Percentiles rank a stretch among this genome's conserved stretches.
Conservation (phyloP, 2,797 vertebrate species). For the Lepilemur septentrionalis region DNA sequence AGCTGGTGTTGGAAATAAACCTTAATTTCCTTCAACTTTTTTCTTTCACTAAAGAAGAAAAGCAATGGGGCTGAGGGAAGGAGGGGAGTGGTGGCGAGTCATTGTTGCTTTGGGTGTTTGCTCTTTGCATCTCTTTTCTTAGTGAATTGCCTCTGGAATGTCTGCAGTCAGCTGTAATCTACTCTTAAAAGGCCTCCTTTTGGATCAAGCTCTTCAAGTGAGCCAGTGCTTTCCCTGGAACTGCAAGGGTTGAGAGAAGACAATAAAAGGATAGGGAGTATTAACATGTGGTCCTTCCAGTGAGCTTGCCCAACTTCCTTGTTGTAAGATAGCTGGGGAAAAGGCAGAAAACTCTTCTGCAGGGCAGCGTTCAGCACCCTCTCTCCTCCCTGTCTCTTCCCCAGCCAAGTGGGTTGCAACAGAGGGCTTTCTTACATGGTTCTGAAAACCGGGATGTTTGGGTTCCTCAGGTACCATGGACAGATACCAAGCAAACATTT, state of each 20-base stretch:
- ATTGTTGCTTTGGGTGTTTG: conserved; percentile 34
- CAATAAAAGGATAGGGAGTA: conserved; percentile 19
- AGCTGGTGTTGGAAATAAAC: conserved; percentile 35
- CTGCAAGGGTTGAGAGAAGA: conserved; percentile 14
- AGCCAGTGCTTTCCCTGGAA: not conserved
- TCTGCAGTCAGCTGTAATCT: conserved; percentile 56
- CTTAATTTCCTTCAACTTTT: conserved; percentile 36
- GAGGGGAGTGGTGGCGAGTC: not conserved
- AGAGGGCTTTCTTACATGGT: not conserved
- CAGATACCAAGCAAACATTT: conserved; percentile 55
- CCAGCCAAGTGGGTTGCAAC: not conserved
- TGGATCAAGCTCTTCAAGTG: not conserved
- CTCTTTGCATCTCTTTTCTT: conserved; percentile 8
- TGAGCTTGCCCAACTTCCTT: not conserved
- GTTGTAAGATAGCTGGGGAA: not conserved
- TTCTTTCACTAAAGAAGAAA: not conserved
- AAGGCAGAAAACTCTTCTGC: not conserved
- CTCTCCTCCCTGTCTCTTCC: not conserved
- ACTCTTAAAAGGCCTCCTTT: conserved; percentile 47
- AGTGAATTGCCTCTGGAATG: conserved; percentile 59
- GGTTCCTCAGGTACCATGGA: conserved; percentile 64
- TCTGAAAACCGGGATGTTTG: not conserved
- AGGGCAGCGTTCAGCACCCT: not conserved
- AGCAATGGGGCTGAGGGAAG: not conserved
- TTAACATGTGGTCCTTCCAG: conserved; percentile 9